A percentile compares a stretch with the other conserved stretches of the same genome.
Conservation (phyloP, 2,888 invertebrate genomes). For the Antitype chi region DNA sequence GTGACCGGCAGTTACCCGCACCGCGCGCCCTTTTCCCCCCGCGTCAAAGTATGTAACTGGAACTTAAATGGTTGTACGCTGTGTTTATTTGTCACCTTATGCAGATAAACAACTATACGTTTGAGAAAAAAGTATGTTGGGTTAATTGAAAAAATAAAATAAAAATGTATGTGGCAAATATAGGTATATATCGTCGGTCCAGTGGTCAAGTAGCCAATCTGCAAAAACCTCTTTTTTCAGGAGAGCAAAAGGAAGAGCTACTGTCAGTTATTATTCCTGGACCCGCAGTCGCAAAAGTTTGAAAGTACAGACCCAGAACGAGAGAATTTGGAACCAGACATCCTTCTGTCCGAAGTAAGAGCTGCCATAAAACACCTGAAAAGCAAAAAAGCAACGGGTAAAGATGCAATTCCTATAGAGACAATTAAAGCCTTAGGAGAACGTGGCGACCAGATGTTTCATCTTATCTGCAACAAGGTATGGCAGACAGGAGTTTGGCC, state of each 20-base stretch:
- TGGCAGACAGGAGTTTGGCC: no score
- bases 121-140: slow-evolving; percentile 22
- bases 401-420: no score
- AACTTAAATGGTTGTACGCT: slow-evolving; percentile 26
- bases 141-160: slow-evolving; percentile 21
- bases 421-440: no score
- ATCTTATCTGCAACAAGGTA: no score
- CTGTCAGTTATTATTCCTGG: no score
- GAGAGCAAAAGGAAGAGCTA: slow-evolving; percentile 26
- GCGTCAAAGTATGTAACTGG: slow-evolving; percentile 29
- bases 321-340: no score
- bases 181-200: slow-evolving; percentile 12
- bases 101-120: slow-evolving; percentile 22
- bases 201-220: slow-evolving; percentile 6
- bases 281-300: no score
- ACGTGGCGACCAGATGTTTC: no score
- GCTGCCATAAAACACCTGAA: no score
- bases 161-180: slow-evolving; percentile 34
- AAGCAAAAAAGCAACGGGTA: no score
- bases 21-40: slow-evolving; percentile 29
- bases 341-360: no score
- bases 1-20: slow-evolving; percentile 22
- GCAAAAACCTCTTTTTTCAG: slow-evolving; percentile 14
- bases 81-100: slow-evolving; percentile 19
- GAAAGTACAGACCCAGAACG: no score